Percentiles rank a stretch among this genome's conserved stretches.
phyloP scores from a whole-genome alignment of 2,797 vertebrate genomes.

The Acestrorhynchus altus region DNA sequence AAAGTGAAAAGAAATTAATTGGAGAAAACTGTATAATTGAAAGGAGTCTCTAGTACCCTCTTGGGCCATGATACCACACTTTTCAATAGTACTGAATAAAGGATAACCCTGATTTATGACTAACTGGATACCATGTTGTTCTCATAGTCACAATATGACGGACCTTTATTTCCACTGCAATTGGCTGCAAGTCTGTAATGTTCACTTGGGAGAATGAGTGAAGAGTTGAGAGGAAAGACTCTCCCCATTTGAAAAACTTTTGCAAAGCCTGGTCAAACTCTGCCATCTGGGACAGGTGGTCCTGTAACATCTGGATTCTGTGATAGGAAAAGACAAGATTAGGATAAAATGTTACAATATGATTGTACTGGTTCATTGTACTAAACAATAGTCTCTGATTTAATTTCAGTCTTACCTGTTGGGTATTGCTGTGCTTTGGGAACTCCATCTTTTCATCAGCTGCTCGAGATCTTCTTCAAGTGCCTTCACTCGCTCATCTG shows the following conservation, averaged over 20 bases:
- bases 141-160: conserved; percentile 7
- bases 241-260: conserved; percentile 92
- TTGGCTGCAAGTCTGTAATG: conserved; percentile 78
- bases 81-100: not conserved
- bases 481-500: conserved; percentile 74
- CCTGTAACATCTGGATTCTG: conserved; percentile 85
- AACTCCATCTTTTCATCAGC: conserved; percentile 79
- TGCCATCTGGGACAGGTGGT: conserved; percentile 80
- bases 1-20: too few relatives aligned
- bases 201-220: conserved; percentile 85
- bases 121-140: not conserved
- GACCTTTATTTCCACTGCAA: conserved; percentile 84
- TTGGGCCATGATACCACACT: not conserved
- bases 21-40: too few relatives aligned
- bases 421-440: conserved; percentile 80
- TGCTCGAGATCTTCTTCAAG: conserved; percentile 79
- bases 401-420: conserved; percentile 76
- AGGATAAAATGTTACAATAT: conserved; percentile 1
- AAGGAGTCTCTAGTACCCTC: too few relatives aligned
- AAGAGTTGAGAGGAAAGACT: conserved; percentile 85
- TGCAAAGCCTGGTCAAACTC: conserved; percentile 87
- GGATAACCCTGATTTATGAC: not conserved
- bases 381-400: not conserved
- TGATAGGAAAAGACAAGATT: not conserved
- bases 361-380: not conserved